phyloP scores from a whole-genome alignment of 2,888 invertebrate species.

The Ichneumon xanthorius region DNA sequence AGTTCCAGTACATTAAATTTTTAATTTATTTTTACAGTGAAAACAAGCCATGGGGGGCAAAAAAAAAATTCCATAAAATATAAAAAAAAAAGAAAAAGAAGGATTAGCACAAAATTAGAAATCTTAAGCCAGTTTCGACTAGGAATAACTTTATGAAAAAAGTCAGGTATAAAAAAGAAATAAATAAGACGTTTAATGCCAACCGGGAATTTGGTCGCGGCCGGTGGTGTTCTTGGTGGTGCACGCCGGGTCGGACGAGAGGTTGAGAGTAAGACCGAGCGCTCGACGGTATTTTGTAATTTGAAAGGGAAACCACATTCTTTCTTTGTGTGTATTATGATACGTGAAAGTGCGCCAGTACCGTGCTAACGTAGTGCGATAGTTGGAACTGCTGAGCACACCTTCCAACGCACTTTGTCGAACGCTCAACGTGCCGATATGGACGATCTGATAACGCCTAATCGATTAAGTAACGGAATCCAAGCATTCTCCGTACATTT shows the following conservation, averaged over 20 bases:
- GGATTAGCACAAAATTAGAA: not conserved
- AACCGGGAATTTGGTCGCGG: conserved; percentile 58
- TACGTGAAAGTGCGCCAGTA: conserved; percentile 83
- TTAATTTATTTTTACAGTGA: too few relatives aligned
- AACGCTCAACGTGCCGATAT: conserved; percentile 32
- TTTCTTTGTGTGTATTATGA: conserved; percentile 83
- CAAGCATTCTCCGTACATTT: not conserved
- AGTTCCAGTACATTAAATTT: too few relatives aligned
- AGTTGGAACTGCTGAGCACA: conserved; percentile 35
- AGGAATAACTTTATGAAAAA: conserved; percentile 35
- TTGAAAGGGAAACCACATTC: conserved; percentile 84
- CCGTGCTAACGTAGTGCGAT: conserved; percentile 67
- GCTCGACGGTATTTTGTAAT: conserved; percentile 82
- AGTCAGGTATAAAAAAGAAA: conserved; percentile 26
- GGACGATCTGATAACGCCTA: not conserved
- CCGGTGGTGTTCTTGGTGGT: conserved; percentile 36
- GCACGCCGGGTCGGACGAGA: conserved; percentile 54
- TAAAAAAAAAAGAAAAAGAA: conserved; percentile 2
- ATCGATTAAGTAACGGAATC: not conserved
- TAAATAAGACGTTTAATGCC: conserved; percentile 39
- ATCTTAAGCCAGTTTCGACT: conserved; percentile 1
- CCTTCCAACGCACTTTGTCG: conserved; percentile 52
- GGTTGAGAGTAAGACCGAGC: conserved; percentile 58
- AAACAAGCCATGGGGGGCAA: not conserved
- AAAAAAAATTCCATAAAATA: not conserved